These are phyloP conservation scores for Siniperca scherzeri DNA, from an alignment of 2,797 vertebrate genomes.

Conservation along the genomic window DNA sequence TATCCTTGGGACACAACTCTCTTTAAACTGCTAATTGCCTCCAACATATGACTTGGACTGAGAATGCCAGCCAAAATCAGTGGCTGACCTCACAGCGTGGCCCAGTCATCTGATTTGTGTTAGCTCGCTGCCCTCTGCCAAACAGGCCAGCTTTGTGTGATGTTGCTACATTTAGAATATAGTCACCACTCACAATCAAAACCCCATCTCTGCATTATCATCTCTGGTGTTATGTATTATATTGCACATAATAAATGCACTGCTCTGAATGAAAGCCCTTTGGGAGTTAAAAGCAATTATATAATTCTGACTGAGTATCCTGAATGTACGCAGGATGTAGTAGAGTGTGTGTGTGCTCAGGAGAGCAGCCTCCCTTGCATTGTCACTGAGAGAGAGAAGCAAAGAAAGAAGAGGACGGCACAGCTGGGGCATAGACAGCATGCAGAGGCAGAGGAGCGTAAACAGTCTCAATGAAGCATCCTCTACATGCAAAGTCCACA, in stretches of 20 bases:
- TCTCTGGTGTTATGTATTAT: neutral
- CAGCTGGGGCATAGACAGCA: conserved; percentile 60
- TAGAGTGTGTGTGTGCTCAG: conserved; percentile 31
- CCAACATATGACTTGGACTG: conserved; percentile 40
- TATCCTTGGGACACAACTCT: conserved; percentile 21
- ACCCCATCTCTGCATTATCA: conserved; percentile 8
- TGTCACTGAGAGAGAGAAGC: conserved; percentile 61
- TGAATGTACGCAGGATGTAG: conserved; percentile 50
- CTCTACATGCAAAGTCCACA: conserved; percentile 30
- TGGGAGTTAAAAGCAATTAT: conserved; percentile 61
- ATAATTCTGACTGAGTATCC: conserved; percentile 54
- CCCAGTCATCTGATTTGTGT: conserved; percentile 79
- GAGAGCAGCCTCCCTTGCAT: conserved; percentile 57
- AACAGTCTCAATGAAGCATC: conserved; percentile 65
- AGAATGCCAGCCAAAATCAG: conserved; percentile 50
- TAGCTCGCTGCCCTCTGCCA: conserved; percentile 76
- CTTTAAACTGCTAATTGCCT: conserved; percentile 52
- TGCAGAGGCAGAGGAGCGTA: conserved; percentile 54
- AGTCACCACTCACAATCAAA: conserved; percentile 22
- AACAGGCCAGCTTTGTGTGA: conserved; percentile 70
- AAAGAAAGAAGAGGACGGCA: conserved; percentile 44
- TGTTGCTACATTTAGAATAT: conserved; percentile 49
- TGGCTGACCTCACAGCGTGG: conserved; percentile 73
- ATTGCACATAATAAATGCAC: conserved; percentile 8
- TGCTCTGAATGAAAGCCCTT: conserved; percentile 30